Conservation (phyloP, 30 jellyfish, hydroid and myxozoan genomes). For the Clytia hemisphaerica region DNA sequence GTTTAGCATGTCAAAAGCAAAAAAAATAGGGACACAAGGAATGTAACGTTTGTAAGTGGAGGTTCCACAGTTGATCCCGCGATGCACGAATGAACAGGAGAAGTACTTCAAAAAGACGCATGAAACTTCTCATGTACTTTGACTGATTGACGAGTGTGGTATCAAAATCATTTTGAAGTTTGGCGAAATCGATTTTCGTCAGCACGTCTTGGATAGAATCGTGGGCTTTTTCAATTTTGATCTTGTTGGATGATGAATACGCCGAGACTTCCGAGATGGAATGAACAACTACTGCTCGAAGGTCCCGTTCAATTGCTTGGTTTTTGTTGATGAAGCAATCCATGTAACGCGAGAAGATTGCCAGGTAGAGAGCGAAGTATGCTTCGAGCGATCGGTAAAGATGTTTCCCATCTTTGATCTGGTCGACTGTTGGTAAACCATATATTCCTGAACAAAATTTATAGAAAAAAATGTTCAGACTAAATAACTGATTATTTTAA, state of each 20-base stretch:
- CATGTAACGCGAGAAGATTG: not conserved
- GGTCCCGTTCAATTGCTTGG: not conserved
- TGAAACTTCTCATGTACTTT: no score
- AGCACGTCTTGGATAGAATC: no score
- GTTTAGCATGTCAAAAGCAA: slow-evolving; percentile 7
- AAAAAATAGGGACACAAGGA: not conserved
- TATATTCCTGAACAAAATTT: not conserved
- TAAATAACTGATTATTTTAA: no score
- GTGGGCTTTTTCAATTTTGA: no score
- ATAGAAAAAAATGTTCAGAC: no score
- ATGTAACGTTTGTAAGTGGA: not conserved
- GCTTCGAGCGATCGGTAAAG: slow-evolving; percentile 10
- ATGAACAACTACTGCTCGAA: not conserved
- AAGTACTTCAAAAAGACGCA: no score
- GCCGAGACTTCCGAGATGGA: not conserved
- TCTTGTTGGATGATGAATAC: no score
- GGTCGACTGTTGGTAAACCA: not conserved
- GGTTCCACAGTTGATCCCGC: no score
- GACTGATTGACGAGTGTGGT: no score
- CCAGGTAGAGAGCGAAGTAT: not conserved
- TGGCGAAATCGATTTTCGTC: no score
- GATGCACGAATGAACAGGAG: no score
- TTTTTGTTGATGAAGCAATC: not conserved
- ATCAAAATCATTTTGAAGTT: no score
- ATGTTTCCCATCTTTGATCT: slow-evolving; percentile 6